Evolutionary conservation across 2,888 invertebrate species (phyloP).

Genomic region (Acleris literana): DNA sequence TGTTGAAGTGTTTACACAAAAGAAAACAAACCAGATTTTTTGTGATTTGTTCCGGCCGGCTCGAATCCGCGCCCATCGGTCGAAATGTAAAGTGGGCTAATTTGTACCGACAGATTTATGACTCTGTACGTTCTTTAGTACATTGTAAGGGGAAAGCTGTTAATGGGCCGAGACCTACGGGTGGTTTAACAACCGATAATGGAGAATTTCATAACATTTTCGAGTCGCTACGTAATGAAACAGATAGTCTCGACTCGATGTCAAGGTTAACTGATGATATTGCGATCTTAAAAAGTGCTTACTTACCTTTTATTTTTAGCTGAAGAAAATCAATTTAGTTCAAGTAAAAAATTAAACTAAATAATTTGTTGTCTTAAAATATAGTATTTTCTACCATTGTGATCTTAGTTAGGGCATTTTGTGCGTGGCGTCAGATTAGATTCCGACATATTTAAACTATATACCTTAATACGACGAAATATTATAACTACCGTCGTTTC

Average conservation of each 20-base stretch:
- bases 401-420: no score
- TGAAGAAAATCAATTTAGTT: no score
- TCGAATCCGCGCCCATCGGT: conserved; percentile 42
- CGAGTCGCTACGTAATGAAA: background rate
- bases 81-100: conserved; percentile 56
- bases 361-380: no score
- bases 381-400: no score
- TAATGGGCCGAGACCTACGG: conserved; percentile 55
- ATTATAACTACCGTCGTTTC: no score
- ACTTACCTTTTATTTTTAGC: background rate
- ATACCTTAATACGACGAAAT: no score
- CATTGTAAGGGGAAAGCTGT: conserved; percentile 58
- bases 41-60: conserved; percentile 49
- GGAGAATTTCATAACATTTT: conserved; percentile 47
- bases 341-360: no score
- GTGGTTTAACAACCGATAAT: conserved; percentile 43
- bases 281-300: background rate
- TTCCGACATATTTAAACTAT: no score
- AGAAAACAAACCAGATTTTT: conserved; percentile 56
- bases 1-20: conserved; percentile 53
- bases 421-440: no score
- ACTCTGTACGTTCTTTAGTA: conserved; percentile 45
- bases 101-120: conserved; percentile 75
- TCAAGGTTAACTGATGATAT: background rate
- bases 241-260: conserved; percentile 1